Evolutionary conservation across 1,140 invertebrate genomes (phyloP), one percentile per base, ranked within the genome.

Genomic region (Drosophila ananassae): DNA sequence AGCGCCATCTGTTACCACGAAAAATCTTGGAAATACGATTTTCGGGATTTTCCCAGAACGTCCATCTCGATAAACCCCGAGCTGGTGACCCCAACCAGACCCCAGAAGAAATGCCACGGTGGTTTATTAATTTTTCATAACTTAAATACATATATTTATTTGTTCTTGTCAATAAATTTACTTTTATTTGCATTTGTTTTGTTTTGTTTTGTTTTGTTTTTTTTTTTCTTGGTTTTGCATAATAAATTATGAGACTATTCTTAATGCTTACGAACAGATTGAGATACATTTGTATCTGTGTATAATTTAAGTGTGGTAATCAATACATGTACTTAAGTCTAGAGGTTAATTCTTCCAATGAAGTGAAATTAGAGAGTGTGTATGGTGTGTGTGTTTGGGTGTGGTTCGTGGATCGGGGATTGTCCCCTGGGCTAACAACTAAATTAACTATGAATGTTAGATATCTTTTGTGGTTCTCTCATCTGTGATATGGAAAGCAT

Each of bases 41-140:
- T 50, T 57, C 9, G 37, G 17, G 50, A 37, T 54, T 73, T 81
- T 80, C 75, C 66, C 66, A 79, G 82, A 87, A 84, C n/a, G 37
- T 32, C 28, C n/a, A 82, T 76, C 62, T 59, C 24, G 83, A 89
- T 87, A 73, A 66, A 37, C 22, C 28, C 41, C 41, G 10, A 44
- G 1, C 41, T 13, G 41, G 10, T 41, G 12, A 8, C 44, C 32
- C 32, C 34, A 2, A 44, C 17, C 17, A 17, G 17, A 17, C 17
- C 17, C 17, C 17, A 61, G 53, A 48, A 32, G 87, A 83, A 82
- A 79, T 50, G 60, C 56, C 46, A 58, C 37, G 47, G 52, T 9
- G 58, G 58, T 67, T 89, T 89, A 89, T 83, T 89, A 89, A 89
- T 89, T 89, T 87, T 89, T 83, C 83, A 89, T 89, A 89, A 89